Evolutionary conservation across 2,888 invertebrate species (phyloP).

Genomic region (Drosophila niveifrons): DNA sequence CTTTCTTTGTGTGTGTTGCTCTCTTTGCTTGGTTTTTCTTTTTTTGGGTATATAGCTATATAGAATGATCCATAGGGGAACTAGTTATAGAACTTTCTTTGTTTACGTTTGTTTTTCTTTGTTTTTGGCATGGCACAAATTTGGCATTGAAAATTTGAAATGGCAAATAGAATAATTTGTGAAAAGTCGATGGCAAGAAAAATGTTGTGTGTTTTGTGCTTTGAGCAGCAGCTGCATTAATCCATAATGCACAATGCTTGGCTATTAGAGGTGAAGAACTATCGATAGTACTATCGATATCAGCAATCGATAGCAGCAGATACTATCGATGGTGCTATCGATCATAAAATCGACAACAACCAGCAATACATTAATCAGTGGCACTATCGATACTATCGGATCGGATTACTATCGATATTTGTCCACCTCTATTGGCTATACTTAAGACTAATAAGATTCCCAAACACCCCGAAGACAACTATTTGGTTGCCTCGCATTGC

Average conservation of each 20-base stretch:
- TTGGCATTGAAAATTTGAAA: constrained; percentile 65
- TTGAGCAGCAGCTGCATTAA: constrained; percentile 63
- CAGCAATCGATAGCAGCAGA: no score
- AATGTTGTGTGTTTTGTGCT: constrained; percentile 35
- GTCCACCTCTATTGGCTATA: no score
- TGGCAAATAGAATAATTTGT: constrained; percentile 48
- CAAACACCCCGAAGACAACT: not conserved
- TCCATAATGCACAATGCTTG: constrained; percentile 54
- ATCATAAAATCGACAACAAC: no score
- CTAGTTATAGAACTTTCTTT: constrained; percentile 31
- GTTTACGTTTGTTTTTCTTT: constrained; percentile 54
- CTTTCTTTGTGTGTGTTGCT: constrained; percentile 23
- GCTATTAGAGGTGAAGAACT: no score
- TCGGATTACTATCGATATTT: no score
- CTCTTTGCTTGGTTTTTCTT: constrained; percentile 23
- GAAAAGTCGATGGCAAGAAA: constrained; percentile 47
- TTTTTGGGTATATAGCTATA: constrained; percentile 50
- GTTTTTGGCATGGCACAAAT: constrained; percentile 82
- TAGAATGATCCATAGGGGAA: constrained; percentile 32
- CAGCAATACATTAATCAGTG: no score
- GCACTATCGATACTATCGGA: no score
- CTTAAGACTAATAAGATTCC: constrained; percentile 16
- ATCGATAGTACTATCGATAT: no score
- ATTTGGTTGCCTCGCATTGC: constrained; percentile 66
- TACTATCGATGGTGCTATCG: no score